phyloP scores from a whole-genome alignment of 2,888 invertebrate genomes.

The Drosophila multiciliata region DNA sequence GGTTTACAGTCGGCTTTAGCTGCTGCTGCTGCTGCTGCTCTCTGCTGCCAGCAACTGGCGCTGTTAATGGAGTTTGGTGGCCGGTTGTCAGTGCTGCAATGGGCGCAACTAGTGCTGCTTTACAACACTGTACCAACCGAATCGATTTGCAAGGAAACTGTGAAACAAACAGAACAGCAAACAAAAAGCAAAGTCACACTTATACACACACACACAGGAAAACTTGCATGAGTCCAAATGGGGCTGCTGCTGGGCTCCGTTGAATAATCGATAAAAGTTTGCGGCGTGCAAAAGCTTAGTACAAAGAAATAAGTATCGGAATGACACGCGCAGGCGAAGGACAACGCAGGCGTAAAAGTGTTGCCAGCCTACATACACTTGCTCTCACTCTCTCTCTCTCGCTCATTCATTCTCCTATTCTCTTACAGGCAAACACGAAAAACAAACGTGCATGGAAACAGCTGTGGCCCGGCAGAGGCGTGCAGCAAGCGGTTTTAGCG shows the following conservation, averaged over 20 bases:
- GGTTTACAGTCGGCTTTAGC: constrained; percentile 34
- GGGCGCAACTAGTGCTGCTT: constrained; percentile 63
- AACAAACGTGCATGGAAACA: constrained; percentile 53
- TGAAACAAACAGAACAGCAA: constrained; percentile 10
- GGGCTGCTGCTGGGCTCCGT: constrained; percentile 20
- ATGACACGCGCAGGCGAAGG: constrained; percentile 74
- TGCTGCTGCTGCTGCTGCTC: constrained; percentile 23
- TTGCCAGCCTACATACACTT: constrained; percentile 45
- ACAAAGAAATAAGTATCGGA: constrained; percentile 60
- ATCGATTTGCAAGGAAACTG: constrained; percentile 51
- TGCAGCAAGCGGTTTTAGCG: constrained; percentile 21
- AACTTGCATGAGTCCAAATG: constrained; percentile 8
- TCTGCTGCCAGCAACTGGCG: constrained; percentile 5
- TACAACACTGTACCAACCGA: constrained; percentile 52
- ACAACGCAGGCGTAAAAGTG: constrained; percentile 69
- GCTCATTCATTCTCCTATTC: background rate
- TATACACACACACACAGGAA: constrained; percentile 13
- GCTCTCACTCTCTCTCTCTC: constrained; percentile 6
- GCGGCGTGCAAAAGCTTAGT: constrained; percentile 51
- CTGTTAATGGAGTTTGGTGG: constrained; percentile 17
- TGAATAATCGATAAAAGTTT: constrained; percentile 69
- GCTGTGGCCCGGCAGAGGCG: constrained; percentile 47
- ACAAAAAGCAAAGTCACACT: constrained; percentile 13
- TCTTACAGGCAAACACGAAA: background rate
- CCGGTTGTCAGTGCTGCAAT: constrained; percentile 51